Base-by-base conservation (phyloP, 2,888 invertebrate genomes). In the Lasioglossum oenotherae region DNA sequence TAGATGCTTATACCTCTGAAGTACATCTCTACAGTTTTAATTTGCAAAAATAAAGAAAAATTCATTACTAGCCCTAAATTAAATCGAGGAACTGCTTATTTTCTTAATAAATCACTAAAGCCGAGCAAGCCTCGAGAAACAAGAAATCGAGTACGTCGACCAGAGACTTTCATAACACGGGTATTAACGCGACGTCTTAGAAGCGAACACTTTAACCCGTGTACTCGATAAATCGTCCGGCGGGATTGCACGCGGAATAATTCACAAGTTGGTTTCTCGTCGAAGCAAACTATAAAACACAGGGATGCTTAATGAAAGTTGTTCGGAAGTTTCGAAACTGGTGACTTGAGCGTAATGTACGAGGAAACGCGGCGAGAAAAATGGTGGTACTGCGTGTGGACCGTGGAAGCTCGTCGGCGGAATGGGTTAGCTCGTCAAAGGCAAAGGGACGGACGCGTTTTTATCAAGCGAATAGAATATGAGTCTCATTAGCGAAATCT, bases 401-500 rank as follows among this genome's bases (percentile, higher is more conserved):
- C 27, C 60, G 14, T 60, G 60, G 27, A 64, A 31, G 60, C 60
- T 64, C 12, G 27, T 27, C 27, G 60, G 27, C 1, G 60, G 27
- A 64, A 31, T 5, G 60, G 2, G 60, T 64, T 27, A 16, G 49
- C 53, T 41, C n/a, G 83, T 78, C 84, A 83, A 78, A 83, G 77
- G 69, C 84, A 84, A 84, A 84, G 83, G n/a, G 69, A 57, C 46
- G 16, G 31, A 46, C 71, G 19, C 57, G 83, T 84, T 73, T 74
- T 77, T 73, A 69, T 35, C 53, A n/a, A 31, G 72, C 75, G 75
- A 74, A 84, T 83, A 72, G 53, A 77, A 77, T 83, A 44, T 57
- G 71, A 77, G 82, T 82, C 83, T 82, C 84, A 74, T 84, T 83
- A 84, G 74, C 77, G 46, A 60, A 74, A 84, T 83, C 74, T 82